Conservation (phyloP, 2,797 vertebrate genomes). For the Novumbra hubbsi region DNA sequence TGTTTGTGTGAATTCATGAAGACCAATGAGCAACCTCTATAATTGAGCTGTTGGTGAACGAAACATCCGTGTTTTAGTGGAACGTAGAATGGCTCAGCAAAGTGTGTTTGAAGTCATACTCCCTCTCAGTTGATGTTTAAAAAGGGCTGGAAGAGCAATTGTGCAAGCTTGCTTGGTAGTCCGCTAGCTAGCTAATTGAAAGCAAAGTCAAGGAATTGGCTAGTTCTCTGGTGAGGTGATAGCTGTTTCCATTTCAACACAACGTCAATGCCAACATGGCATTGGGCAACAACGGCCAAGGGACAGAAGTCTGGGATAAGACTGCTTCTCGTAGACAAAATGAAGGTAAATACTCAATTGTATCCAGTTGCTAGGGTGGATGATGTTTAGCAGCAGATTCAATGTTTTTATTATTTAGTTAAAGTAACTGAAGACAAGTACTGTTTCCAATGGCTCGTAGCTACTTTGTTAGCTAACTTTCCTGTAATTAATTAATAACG, state of each 20-base stretch:
- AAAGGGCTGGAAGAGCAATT: neutral
- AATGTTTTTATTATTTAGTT: neutral
- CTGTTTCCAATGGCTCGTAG: too few species aligned
- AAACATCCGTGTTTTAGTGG: neutral
- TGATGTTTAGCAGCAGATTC: neutral
- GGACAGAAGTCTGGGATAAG: slow-evolving; percentile 40
- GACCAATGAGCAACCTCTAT: slow-evolving; percentile 19
- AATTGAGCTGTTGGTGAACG: neutral
- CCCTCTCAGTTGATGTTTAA: neutral
- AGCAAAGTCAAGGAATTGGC: slow-evolving; percentile 29
- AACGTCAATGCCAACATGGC: slow-evolving; percentile 58
- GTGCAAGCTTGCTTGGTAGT: neutral
- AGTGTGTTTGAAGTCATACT: slow-evolving; percentile 7
- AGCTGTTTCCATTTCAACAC: slow-evolving; percentile 23
- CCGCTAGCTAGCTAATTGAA: slow-evolving; percentile 24
- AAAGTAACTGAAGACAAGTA: neutral
- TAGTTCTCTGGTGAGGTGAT: neutral
- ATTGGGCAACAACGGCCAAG: slow-evolving; percentile 39
- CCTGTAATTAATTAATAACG: neutral
- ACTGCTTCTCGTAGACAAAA: slow-evolving; percentile 48
- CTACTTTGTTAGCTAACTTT: neutral
- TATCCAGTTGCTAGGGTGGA: neutral
- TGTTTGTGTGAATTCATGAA: slow-evolving; percentile 15
- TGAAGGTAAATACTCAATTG: slow-evolving; percentile 52
- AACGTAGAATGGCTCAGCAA: slow-evolving; percentile 10